Base-by-base conservation (phyloP, 2,888 invertebrate genomes). In the Lysandra bellargus region DNA sequence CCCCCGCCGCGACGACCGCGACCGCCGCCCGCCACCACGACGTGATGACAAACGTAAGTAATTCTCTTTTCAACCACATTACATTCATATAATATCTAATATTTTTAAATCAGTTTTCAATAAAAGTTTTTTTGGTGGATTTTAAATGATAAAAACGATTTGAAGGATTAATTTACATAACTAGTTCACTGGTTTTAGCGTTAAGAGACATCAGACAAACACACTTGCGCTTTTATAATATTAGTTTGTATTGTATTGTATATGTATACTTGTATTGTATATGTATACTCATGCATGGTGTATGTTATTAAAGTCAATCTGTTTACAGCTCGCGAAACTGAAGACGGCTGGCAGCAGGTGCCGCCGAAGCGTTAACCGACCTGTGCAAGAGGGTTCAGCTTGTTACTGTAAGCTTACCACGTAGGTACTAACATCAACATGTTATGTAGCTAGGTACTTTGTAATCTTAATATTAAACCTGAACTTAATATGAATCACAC, bases 321-420 rank as follows among this genome's bases (percentile, higher is more conserved):
- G 83, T 69, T 89, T 87, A 0, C 90, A 91, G 89, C 91, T 83
- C 95, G 95, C 84, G 95, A 95, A 78, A 87, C 92, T 0, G 96
- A 79, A 6, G 79, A 95, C 82, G 95, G 95, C 81, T 96, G 96
- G 96, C 95, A 95, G 78, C 92, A 92, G 79, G 96, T 96, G 4
- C 79, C 75, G 17, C 79, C 95, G 80, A 92, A 95, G 80, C 95
- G 95, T 79, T 92, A 88, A n/a, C 40, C 33, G 37, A 77, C 44
- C 79, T 79, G 61, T 75, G 77, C 44, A 75, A 60, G 80, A 79
- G 82, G 84, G 84, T 85, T 84, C 84, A 84, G 82, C 81, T 76
- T 44, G 44, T 30, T 57, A 76, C 53, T 17, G 74, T 76, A 57
- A 80, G 80, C 79, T 80, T 60, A 72, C 40, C 60, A 72, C 23